Evolutionary conservation across 2,888 invertebrate species (phyloP), one percentile per base, ranked within the genome.

Genomic region (Cataglyphis cursor): DNA sequence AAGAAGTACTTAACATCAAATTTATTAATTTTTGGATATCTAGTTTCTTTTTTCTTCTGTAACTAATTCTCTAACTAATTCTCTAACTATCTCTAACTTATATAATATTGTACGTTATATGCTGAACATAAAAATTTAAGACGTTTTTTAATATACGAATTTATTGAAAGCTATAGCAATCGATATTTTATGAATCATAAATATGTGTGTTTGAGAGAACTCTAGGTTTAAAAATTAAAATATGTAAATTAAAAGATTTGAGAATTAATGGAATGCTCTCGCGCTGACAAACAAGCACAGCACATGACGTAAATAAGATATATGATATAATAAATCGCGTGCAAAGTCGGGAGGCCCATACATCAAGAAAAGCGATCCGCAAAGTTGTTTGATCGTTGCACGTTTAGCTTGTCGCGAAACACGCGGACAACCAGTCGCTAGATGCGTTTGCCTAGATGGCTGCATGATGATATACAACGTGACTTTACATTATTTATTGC

Each of bases 341-440:
- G 44, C n/a, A 18, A 72, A 80, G 78, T 80, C 44, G 72, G 72
- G 59, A 80, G 72, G 72, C 78, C 78, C 72, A 80, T 78, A 59
- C 18, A 44, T 80, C 78, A 61, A 72, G 72, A 72, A 72, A 72
- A 80, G 72, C 24, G 78, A 44, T 72, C 44, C 28, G 72, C 48
- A 61, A 80, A 80, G 72, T 78, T 59, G 59, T 24, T 72, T 61
- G 59, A 12, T 21, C 24, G 24, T n/a, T 9, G 24, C 28, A 41
- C 3, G 31, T 24, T 12, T 68, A 44, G 12, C 21, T 44, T 10
- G 31, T 59, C 59, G 44, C 44, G 24, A 44, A 59, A 59, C 1
- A 70, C 28, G 8, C 15, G 6, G 31, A 8, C n/a, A 8, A 28
- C 31, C 18, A 59, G 35, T 8, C 24, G 21, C 48, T 59, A 70